Evolutionary conservation across 2,888 invertebrate genomes (phyloP), one percentile per base, ranked within the genome.

Genomic region (Andrena chrysosceles): DNA sequence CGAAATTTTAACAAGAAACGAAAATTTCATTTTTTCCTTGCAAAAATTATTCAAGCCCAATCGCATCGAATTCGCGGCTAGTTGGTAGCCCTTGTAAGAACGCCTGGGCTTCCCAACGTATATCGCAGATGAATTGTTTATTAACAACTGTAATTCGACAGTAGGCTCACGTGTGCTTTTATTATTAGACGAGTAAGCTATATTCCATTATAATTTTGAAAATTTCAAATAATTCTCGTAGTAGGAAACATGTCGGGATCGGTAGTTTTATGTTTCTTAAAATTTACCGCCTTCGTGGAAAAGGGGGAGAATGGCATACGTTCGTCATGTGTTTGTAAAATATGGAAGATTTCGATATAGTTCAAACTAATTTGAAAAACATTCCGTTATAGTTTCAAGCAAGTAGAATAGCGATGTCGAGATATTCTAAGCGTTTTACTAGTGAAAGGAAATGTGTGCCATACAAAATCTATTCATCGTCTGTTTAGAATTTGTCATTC

Each of bases 11-110:
- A 23, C 2, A 26, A n/a, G 10, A 42, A 48, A 31, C 2, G 16
- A 4, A 10, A 81, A 54, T 54, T 72, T 49, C n/a, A 49, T 54
- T 49, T 23, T 52, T 56, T 26, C n/a, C 0, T 62, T 6, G 26
- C 62, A 42, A 63, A 49, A 52, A 59, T 49, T 0, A 69, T 49
- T 76, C 68, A 26, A 2, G 23, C 68, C 52, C 10, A 70, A 68
- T 71, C 49, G 33, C 13, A 29, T 63, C 48, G 31, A 69, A 35
- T 68, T 31, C 23, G n/a, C 29, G 52, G n/a, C 60, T 29, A 8
- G 77, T 78, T 83, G 62, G 71, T 76, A 77, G 56, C 49, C 67
- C 74, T 81, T 71, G 79, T 54, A 26, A 67, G 23, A 49, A 13
- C 33, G 10, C 20, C 48, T 20, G 66, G 54, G 20, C 13, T 70